Conservation (phyloP, 2,888 invertebrate genomes). For the Andrena flavipes region DNA sequence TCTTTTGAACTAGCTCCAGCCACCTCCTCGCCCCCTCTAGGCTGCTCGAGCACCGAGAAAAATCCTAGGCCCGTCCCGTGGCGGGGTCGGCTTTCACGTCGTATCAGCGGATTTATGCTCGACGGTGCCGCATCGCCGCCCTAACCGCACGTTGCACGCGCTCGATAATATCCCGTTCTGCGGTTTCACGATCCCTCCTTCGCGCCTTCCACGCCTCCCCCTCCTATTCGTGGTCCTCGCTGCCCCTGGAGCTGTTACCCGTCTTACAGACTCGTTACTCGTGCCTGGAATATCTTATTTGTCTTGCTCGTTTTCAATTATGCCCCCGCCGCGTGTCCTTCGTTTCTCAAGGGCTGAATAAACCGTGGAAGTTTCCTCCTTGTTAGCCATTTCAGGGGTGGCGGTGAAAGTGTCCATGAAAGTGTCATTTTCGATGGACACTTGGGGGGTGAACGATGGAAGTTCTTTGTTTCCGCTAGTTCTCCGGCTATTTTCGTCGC, state of each 20-base stretch:
- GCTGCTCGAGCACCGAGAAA: conserved; percentile 59
- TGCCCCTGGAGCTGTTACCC: background rate
- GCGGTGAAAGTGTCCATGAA: background rate
- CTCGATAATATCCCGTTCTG: conserved; percentile 57
- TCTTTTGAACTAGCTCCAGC: conserved; percentile 73
- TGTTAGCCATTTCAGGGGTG: background rate
- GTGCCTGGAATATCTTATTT: conserved; percentile 26
- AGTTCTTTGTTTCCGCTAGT: too few species aligned
- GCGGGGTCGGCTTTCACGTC: conserved; percentile 76
- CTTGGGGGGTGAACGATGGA: background rate
- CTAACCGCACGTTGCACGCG: conserved; percentile 47
- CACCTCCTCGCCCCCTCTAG: conserved; percentile 44
- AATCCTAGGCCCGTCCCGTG: conserved; percentile 61
- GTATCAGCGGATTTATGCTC: conserved; percentile 80
- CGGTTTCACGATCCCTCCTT: conserved; percentile 32
- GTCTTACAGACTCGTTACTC: conserved; percentile 1
- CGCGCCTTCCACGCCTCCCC: background rate
- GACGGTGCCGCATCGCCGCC: conserved; percentile 60
- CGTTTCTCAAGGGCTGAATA: background rate
- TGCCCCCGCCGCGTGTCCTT: background rate
- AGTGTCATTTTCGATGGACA: background rate
- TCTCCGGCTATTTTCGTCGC: background rate
- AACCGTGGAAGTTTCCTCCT: conserved; percentile 1
- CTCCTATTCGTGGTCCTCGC: background rate
- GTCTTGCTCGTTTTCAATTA: conserved; percentile 20